Base-by-base conservation (phyloP, 2,797 vertebrate genomes). In the Perodicticus potto region DNA sequence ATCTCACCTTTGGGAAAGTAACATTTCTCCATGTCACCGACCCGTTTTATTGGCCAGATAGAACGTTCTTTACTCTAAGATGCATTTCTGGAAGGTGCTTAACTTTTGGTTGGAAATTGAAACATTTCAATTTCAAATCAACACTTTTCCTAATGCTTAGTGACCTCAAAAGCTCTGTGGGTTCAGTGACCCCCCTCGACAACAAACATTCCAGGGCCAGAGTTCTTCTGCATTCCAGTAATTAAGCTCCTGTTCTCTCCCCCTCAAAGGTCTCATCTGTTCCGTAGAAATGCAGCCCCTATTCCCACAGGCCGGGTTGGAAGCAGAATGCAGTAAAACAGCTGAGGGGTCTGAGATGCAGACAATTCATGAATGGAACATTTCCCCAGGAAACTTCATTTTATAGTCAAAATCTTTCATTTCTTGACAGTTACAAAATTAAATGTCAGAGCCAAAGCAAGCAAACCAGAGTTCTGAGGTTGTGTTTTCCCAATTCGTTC, bases 41-140 rank as follows among this genome's bases (percentile, higher is more conserved):
- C 43, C 59, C 90, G 37, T 78, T 78, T 80, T 82, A 1, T 8
- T 81, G 53, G 25, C 29, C 37, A 88, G 27, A 67, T 55, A 87
- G 93, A 86, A 78, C 40, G 37, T 7, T 63, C 37, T 93, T 72
- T 27, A 20, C 5, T 73, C 10, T 67, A 40, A 92, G 57, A 78
- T 34, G 14, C 45, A 49, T 96, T 97, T 97, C 84, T 89, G 45
- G 76, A 83, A 95, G 76, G 88, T 34, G 12, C 70, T 94, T 96
- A 88, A 9, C 57, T 95, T 90, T n/a, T 45, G 74, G 37, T 80
- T 88, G 88, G 57, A 89, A 96, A 87, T 83, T 67, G 69, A 86
- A 93, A 11, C 5, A 92, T 67, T 76, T 95, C 72, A 34, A 84
- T 72, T 95, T 90, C 63, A 85, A 32, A 72, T n/a, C n/a, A 93